These are phyloP conservation scores for Argopecten irradians DNA, from an alignment of 1,140 invertebrate genomes.

Conservation along the genomic window DNA sequence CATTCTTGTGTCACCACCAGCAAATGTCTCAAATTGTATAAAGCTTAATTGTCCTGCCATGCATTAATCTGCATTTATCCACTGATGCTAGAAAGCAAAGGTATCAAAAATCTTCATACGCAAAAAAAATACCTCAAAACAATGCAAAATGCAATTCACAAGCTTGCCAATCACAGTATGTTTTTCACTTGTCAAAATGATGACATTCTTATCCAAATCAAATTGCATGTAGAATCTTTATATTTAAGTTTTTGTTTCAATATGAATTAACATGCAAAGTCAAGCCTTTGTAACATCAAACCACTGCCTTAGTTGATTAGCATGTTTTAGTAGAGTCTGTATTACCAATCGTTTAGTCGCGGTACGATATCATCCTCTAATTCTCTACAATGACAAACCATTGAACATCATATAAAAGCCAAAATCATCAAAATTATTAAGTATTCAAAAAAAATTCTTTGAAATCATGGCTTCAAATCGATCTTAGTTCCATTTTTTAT, in stretches of 20 bases:
- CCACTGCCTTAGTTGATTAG: background rate
- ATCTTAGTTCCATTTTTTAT: no score
- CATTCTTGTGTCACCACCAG: conserved; percentile 6
- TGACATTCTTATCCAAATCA: background rate
- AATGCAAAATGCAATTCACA: background rate
- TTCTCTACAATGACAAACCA: conserved; percentile 18
- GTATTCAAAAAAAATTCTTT: no score
- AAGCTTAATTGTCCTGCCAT: background rate
- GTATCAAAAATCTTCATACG: background rate
- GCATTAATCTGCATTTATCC: background rate
- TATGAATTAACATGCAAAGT: background rate
- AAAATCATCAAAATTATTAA: no score
- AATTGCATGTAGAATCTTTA: background rate
- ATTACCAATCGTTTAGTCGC: background rate
- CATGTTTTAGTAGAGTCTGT: background rate
- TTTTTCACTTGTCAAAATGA: background rate
- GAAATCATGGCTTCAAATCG: no score
- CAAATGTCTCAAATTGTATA: background rate
- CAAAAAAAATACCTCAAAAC: background rate
- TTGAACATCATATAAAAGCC: background rate
- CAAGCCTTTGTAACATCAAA: background rate
- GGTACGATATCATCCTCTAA: background rate
- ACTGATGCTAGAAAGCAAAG: background rate
- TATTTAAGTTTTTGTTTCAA: background rate
- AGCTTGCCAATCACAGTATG: background rate